Conservation (phyloP, 2,888 invertebrate species). For the Nymphalis urticae region DNA sequence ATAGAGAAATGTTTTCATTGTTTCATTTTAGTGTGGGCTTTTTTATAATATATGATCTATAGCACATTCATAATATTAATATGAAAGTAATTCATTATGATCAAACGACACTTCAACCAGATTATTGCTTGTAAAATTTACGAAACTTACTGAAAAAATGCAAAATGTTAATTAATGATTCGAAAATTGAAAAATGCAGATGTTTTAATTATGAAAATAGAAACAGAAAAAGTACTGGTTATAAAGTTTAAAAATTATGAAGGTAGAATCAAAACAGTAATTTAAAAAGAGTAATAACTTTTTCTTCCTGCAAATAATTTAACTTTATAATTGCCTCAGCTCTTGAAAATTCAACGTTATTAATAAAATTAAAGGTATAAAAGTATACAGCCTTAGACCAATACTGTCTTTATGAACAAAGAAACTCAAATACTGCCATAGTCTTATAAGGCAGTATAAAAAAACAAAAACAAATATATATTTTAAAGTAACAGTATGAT, state of each 20-base stretch:
- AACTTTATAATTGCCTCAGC: constrained; percentile 29
- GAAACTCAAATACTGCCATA: neutral
- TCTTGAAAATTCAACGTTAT: no score
- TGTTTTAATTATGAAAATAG: neutral
- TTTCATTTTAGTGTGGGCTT: no score
- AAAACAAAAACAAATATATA: no score
- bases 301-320: constrained; percentile 26
- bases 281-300: neutral
- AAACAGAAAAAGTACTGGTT: neutral
- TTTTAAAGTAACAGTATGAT: neutral
- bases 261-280: neutral
- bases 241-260: neutral
- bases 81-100: no score
- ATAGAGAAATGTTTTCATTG: neutral
- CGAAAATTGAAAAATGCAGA: neutral
- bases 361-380: constrained; percentile 15
- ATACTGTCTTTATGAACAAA: no score
- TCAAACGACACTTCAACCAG: no score
- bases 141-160: neutral
- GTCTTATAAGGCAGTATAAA: neutral
- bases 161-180: neutral
- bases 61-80: no score
- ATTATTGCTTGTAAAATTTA: neutral
- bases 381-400: constrained; percentile 4
- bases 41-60: no score